Percentiles rank a stretch among this genome's conserved stretches.
Conservation (phyloP, 2,113 vertebrate genomes). For the Pomatostomus ruficeps region DNA sequence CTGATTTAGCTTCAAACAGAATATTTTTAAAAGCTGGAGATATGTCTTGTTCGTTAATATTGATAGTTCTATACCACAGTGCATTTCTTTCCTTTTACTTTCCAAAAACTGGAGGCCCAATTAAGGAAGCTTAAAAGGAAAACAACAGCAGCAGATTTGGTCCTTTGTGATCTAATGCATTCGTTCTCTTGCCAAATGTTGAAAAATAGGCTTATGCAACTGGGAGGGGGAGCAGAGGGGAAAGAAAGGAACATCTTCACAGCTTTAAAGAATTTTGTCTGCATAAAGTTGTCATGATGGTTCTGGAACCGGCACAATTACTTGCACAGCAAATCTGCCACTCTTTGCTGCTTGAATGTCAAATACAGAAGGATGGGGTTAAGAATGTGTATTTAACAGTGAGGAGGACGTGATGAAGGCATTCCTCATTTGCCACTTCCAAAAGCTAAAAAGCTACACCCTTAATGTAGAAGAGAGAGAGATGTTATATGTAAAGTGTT, state of each 20-base stretch:
- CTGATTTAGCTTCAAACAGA: constrained; percentile 21
- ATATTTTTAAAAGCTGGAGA: constrained; percentile 24
- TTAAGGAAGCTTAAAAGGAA: constrained; percentile 14
- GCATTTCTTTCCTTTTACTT: not conserved
- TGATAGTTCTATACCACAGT: not conserved
- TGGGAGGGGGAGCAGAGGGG: not conserved
- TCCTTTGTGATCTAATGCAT: constrained; percentile 23
- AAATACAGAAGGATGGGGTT: not conserved
- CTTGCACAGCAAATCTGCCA: not conserved
- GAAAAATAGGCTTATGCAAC: constrained; percentile 39
- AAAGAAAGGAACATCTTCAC: not conserved
- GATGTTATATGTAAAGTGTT: not conserved
- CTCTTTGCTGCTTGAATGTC: not conserved
- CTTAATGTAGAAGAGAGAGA: not conserved
- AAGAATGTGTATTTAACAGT: not conserved
- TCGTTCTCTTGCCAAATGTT: not conserved
- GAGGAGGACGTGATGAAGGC: not conserved
- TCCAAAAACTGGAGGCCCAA: not conserved
- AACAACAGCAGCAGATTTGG: constrained; percentile 7
- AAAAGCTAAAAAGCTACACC: not conserved
- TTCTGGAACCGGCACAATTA: not conserved
- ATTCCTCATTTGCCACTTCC: not conserved
- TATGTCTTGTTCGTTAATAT: constrained; percentile 9
- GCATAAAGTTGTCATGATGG: not conserved
- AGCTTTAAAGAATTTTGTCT: not conserved